Conservation (phyloP, 2,113 vertebrate species). For the Rhea americana region DNA sequence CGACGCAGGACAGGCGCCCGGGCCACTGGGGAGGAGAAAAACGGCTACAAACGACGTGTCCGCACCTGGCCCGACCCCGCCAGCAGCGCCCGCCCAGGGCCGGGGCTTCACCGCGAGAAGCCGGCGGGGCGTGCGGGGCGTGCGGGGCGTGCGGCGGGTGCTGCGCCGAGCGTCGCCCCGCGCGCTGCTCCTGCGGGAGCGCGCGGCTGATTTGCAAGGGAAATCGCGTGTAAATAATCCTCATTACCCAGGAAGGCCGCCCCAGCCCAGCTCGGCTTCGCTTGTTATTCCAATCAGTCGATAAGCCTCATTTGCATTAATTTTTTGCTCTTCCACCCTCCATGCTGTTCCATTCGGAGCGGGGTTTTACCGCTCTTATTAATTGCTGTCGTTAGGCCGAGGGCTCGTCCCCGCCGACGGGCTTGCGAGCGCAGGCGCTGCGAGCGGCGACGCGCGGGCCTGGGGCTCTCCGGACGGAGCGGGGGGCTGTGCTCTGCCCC, state of each 20-base stretch:
- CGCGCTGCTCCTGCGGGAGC: constrained; percentile 54
- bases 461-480: neutral
- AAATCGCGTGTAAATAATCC: constrained; percentile 78
- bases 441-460: accelerated
- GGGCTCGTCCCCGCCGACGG: accelerated
- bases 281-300: constrained; percentile 11
- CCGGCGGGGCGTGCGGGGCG: neutral
- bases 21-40: neutral
- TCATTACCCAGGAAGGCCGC: constrained; percentile 16
- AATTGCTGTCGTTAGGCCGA: accelerated
- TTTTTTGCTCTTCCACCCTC: neutral
- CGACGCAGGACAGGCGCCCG: neutral
- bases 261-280: neutral
- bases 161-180: neutral
- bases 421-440: neutral
- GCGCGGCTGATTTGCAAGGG: constrained; percentile 78
- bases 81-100: accelerated
- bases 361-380: neutral
- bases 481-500: neutral
- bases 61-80: neutral
- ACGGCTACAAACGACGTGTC: neutral
- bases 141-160: accelerated
- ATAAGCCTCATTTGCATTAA: neutral
- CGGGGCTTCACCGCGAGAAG: accelerated
- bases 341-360: accelerated